Conservation (phyloP, 2,888 invertebrate genomes). For the Alentia gelatinosa region DNA sequence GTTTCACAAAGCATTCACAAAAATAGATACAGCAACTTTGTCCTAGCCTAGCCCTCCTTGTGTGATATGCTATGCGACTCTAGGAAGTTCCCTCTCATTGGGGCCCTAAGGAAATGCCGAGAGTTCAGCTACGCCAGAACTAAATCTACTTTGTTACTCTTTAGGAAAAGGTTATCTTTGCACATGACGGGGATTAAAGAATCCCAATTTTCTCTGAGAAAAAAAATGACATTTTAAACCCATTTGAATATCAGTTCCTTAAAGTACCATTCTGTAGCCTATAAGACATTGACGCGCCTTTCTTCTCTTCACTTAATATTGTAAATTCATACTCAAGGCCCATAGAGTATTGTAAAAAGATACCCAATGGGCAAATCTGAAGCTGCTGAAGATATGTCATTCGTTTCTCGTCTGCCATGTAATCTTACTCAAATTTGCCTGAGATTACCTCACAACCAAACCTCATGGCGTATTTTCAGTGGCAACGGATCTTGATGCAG, state of each 20-base stretch:
- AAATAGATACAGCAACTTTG: not conserved
- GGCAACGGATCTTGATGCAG: too few species aligned
- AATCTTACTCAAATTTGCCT: too few species aligned
- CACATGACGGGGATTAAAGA: constrained; percentile 1
- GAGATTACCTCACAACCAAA: too few species aligned
- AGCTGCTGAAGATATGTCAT: too few species aligned
- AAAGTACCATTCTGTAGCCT: not conserved
- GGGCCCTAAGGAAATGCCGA: constrained; percentile 1
- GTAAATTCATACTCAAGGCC: too few species aligned
- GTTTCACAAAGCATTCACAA: not conserved
- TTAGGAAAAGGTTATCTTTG: not conserved
- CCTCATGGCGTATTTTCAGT: too few species aligned
- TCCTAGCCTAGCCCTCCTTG: not conserved
- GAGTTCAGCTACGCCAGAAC: not conserved
- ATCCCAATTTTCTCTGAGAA: not conserved
- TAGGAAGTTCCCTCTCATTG: not conserved
- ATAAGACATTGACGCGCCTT: too few species aligned
- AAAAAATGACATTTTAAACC: not conserved
- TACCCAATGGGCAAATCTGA: too few species aligned
- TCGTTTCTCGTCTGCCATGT: too few species aligned
- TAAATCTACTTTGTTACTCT: not conserved
- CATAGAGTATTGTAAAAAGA: too few species aligned
- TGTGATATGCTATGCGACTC: not conserved
- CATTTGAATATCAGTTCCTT: not conserved
- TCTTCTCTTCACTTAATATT: too few species aligned